Conservation (phyloP, 2,113 vertebrate species). For the Alligator mississippiensis region DNA sequence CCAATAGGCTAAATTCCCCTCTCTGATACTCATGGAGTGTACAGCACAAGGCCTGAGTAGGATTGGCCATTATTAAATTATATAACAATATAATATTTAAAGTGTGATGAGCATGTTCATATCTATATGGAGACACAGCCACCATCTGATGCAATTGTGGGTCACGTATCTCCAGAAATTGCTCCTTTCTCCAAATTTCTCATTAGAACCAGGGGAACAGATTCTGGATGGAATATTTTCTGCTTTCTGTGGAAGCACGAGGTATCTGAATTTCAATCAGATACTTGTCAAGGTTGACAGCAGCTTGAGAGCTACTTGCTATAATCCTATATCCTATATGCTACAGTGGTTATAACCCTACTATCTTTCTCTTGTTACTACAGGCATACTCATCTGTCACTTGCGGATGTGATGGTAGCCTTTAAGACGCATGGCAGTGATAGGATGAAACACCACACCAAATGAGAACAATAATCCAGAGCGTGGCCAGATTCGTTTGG, state of each 20-base stretch:
- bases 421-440: not conserved
- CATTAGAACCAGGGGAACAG: not conserved
- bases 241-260: not conserved
- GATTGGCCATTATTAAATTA: slow-evolving; percentile 2
- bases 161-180: not conserved
- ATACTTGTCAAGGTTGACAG: slow-evolving; percentile 44
- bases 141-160: not conserved
- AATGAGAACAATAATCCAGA: not conserved
- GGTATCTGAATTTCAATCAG: slow-evolving; percentile 36
- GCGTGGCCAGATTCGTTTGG: not conserved
- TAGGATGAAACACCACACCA: not conserved
- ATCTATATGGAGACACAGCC: not conserved
- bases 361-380: not conserved
- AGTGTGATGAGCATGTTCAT: not conserved
- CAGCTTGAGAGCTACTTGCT: slow-evolving; percentile 9
- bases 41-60: not conserved
- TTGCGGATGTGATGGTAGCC: not conserved
- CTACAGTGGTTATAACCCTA: not conserved
- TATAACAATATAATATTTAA: not conserved
- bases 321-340: not conserved
- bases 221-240: slow-evolving; percentile 7
- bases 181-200: not conserved
- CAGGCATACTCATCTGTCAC: not conserved
- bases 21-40: not conserved
- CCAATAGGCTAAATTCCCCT: not conserved